Evolutionary conservation across 2,888 invertebrate species (phyloP), one percentile per base, ranked within the genome.

Genomic region (Lepeophtheirus nordmannii): DNA sequence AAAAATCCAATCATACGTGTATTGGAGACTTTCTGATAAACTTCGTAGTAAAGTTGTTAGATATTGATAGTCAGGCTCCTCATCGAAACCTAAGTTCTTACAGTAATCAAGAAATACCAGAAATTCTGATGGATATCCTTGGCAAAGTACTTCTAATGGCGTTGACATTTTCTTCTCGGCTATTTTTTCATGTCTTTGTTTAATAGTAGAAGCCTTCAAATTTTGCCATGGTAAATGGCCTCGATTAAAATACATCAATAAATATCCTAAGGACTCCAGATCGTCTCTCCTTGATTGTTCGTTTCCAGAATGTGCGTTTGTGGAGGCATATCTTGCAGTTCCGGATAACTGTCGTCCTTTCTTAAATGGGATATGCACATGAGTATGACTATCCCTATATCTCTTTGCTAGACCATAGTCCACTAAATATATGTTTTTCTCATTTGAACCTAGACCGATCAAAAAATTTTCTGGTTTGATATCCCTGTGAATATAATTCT

Each of bases 211-310:
- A 46, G 53, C 53, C 53, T 46, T 46, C n/a, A 46, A 3, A 17
- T 46, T 46, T 46, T 46, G 53, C 53, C 53, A 46, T 5, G 53
- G 53, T 8, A 46, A 46, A n/a, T 46, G 53, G 14, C 53, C 53
- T 8, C 53, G 53, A 46, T 46, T 46, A 46, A 46, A 46, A 17
- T 46, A 46, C 8, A 46, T 46, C 8, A 46, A 46, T n/a, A 46
- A 14, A 8, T n/a, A 46, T n/a, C 53, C 53, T n/a, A 46, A 17
- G 53, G 53, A 46, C 53, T 46, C 53, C 14, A 46, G 2, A 8
- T 46, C 53, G 17, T 46, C 53, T 46, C 53, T 46, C 8, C 53
- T 46, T n/a, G 53, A 46, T 17, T 46, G 53, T 46, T 46, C 53
- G 17, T 5, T 14, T 46, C 53, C 53, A 14, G 17, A 46, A 17